Percentiles rank a stretch among this genome's conserved stretches.
These are phyloP conservation scores for Uloborus plumipes DNA, from an alignment of 2,888 invertebrate genomes.

Conservation along the genomic window DNA sequence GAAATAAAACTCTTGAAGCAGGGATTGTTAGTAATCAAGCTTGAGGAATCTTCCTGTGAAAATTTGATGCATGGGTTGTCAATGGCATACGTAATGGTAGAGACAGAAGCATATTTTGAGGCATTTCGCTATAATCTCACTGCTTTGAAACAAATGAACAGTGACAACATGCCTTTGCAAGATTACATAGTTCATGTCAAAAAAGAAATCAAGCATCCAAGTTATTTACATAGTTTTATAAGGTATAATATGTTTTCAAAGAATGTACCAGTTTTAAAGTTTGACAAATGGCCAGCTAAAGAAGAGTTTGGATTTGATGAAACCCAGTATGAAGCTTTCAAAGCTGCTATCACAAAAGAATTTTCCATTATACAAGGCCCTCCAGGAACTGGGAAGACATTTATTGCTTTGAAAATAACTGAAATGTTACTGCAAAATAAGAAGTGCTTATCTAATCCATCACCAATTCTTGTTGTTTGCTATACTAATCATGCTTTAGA, in stretches of 20 bases:
- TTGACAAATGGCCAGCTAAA: constrained; percentile 73
- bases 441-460: constrained; percentile 1
- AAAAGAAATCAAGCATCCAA: constrained; percentile 70
- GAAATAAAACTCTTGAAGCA: constrained; percentile 74
- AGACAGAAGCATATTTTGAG: constrained; percentile 85
- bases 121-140: constrained; percentile 82
- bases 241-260: constrained; percentile 34
- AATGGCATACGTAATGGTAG: constrained; percentile 77
- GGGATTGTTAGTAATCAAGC: constrained; percentile 74
- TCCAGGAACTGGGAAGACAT: constrained; percentile 90
- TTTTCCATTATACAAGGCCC: constrained; percentile 77
- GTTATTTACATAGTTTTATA: constrained; percentile 69
- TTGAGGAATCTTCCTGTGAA: constrained; percentile 43
- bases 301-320: constrained; percentile 75
- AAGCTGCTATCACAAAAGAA: constrained; percentile 79
- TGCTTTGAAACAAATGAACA: constrained; percentile 77
- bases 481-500: constrained; percentile 90
- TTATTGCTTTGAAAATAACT: constrained; percentile 82
- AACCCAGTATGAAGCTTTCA: constrained; percentile 75
- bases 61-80: constrained; percentile 10
- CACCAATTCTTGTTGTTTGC: constrained; percentile 82
- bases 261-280: constrained; percentile 31
- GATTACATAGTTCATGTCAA: constrained; percentile 78
- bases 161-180: constrained; percentile 78
- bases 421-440: constrained; percentile 75